phyloP scores from a whole-genome alignment of 1,140 invertebrate species.

The Uloborus diversus region DNA sequence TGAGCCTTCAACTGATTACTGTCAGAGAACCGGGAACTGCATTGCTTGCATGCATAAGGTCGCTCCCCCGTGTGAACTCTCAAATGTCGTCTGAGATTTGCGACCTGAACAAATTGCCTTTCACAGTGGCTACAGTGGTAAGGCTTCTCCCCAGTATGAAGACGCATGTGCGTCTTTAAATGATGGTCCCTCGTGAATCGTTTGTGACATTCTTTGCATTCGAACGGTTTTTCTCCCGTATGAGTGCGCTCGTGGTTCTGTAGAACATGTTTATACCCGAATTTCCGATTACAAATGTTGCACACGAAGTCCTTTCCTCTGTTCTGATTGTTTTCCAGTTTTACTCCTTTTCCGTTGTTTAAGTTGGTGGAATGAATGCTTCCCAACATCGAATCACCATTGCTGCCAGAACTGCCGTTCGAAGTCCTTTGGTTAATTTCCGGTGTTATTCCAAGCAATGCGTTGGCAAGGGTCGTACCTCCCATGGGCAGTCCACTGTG shows the following conservation, averaged over 20 bases:
- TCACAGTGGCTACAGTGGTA: conserved; percentile 92
- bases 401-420: conserved; percentile 20
- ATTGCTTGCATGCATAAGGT: conserved; percentile 91
- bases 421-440: neutral
- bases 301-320: conserved; percentile 86
- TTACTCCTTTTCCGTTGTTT: neutral
- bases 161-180: conserved; percentile 89
- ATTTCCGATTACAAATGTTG: conserved; percentile 83
- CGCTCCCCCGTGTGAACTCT: conserved; percentile 95
- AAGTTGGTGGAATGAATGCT: conserved; percentile 34
- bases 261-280: conserved; percentile 93
- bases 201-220: conserved; percentile 93
- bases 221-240: conserved; percentile 95
- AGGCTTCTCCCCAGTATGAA: conserved; percentile 93
- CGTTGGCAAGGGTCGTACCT: conserved; percentile 27
- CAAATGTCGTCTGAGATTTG: conserved; percentile 90
- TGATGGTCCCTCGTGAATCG: conserved; percentile 95
- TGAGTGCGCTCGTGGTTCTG: conserved; percentile 97
- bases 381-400: neutral
- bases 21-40: conserved; percentile 89
- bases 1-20: conserved; percentile 93
- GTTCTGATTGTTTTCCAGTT: neutral
- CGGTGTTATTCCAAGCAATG: conserved; percentile 16
- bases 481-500: conserved; percentile 2
- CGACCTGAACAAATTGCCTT: conserved; percentile 89